phyloP scores from a whole-genome alignment of 2,113 vertebrate species.

The Montifringilla adamsi region DNA sequence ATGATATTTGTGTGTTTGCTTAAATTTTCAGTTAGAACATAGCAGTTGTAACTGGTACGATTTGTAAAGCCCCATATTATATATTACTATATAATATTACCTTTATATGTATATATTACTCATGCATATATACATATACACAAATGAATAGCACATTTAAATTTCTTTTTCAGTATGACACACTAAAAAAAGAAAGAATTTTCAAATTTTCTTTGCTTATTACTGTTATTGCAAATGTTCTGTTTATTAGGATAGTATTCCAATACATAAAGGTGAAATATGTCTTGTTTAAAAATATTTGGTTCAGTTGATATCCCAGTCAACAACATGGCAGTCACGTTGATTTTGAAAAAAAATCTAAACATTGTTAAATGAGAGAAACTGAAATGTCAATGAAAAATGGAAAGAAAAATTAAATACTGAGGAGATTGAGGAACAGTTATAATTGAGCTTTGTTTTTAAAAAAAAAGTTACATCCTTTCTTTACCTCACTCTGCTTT shows the following conservation, averaged over 20 bases:
- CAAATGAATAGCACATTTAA: not conserved
- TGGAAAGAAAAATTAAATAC: not conserved
- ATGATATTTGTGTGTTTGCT: not conserved
- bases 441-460: not conserved
- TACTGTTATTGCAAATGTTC: not conserved
- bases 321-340: not conserved
- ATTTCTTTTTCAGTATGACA: not conserved
- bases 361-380: not conserved
- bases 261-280: not conserved
- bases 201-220: not conserved
- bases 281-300: not conserved
- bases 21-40: conserved; percentile 22
- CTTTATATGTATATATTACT: conserved; percentile 65
- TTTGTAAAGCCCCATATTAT: conserved; percentile 30
- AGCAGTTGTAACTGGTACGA: not conserved
- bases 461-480: not conserved
- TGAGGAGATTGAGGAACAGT: not conserved
- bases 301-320: not conserved
- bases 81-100: conserved; percentile 52
- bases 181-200: not conserved
- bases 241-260: not conserved
- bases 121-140: conserved; percentile 66
- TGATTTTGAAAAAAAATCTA: not conserved
- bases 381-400: not conserved
- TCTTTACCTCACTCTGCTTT: conserved; percentile 94